Evolutionary conservation across 2,113 vertebrate species (phyloP).

Genomic region (Perca fluviatilis): DNA sequence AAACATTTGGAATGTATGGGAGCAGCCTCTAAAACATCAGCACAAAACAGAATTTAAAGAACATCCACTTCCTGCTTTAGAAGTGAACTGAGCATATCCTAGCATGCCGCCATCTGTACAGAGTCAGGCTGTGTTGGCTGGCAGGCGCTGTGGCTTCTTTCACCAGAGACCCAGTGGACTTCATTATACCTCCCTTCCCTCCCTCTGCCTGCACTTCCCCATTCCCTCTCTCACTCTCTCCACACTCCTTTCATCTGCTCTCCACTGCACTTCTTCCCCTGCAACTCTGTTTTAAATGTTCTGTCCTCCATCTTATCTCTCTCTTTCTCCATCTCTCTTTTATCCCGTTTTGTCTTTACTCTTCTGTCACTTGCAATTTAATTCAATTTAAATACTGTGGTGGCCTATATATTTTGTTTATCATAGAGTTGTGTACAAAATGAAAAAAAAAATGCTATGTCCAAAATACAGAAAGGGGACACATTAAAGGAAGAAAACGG

Average conservation of each 20-base stretch:
- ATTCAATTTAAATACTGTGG: neutral
- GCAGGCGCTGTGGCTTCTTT: slow-evolving; percentile 68
- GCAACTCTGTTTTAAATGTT: slow-evolving; percentile 47
- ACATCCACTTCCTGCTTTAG: slow-evolving; percentile 57
- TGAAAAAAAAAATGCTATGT: neutral
- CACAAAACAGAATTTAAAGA: slow-evolving; percentile 30
- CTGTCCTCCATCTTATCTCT: slow-evolving; percentile 58
- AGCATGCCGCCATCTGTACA: slow-evolving; percentile 64
- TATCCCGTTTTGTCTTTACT: slow-evolving; percentile 18
- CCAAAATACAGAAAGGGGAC: neutral
- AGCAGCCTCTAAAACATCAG: neutral
- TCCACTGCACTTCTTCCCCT: slow-evolving; percentile 21
- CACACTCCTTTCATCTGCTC: slow-evolving; percentile 54
- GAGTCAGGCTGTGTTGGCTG: slow-evolving; percentile 65
- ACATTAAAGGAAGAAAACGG: neutral
- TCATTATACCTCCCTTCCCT: slow-evolving; percentile 65
- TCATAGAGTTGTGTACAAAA: neutral
- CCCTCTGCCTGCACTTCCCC: slow-evolving; percentile 38
- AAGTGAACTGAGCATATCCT: slow-evolving; percentile 42
- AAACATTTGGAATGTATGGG: neutral
- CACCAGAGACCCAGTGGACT: slow-evolving; percentile 73
- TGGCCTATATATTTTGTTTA: neutral
- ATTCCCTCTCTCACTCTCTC: slow-evolving; percentile 20
- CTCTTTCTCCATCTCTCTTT: neutral
- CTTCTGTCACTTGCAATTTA: slow-evolving; percentile 15